Evolutionary conservation across 1,140 invertebrate genomes (phyloP).

Genomic region (Sycophila sp.): DNA sequence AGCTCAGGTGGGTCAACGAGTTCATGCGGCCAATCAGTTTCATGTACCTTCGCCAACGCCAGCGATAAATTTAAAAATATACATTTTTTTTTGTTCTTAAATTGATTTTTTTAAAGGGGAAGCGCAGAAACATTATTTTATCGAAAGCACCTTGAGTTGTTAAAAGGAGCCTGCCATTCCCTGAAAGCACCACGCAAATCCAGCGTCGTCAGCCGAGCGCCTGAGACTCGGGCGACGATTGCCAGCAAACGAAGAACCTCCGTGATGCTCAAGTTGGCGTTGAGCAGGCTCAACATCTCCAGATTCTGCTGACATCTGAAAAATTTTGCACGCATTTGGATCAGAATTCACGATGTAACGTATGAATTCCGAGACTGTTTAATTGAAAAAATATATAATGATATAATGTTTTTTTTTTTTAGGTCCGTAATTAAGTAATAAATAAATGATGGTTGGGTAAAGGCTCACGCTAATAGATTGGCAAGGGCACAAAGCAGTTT

Average conservation of each 20-base stretch:
- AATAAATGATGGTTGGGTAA: no score
- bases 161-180: constrained; percentile 60
- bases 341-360: not conserved
- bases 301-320: constrained; percentile 57
- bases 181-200: constrained; percentile 61
- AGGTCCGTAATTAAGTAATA: no score
- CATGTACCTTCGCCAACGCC: constrained; percentile 49
- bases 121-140: not conserved
- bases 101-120: no score
- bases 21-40: constrained; percentile 53
- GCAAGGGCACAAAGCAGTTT: constrained; percentile 56
- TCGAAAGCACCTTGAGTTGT: constrained; percentile 54
- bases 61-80: not conserved
- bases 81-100: not conserved
- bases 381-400: no score
- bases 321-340: not conserved
- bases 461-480: constrained; percentile 54
- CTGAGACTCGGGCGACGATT: constrained; percentile 49
- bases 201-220: constrained; percentile 48
- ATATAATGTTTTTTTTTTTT: no score
- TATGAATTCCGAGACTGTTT: constrained; percentile 13
- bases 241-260: constrained; percentile 58
- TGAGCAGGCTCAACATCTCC: constrained; percentile 56
- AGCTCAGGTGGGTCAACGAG: constrained; percentile 51
- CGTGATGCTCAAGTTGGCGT: constrained; percentile 58